Conservation (phyloP, 2,888 invertebrate species). For the Hemaris fuciformis region DNA sequence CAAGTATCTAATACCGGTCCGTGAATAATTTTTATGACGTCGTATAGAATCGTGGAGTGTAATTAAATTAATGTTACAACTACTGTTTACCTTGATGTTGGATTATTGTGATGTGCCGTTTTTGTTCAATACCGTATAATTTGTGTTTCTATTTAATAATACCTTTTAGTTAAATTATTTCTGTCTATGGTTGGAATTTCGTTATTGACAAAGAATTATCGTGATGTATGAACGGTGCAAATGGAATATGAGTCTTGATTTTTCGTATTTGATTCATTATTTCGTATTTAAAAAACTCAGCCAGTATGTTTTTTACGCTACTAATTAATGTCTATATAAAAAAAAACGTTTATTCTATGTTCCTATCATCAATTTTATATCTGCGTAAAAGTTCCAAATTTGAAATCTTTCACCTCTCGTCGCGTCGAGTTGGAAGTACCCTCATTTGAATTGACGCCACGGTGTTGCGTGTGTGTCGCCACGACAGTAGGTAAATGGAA, state of each 20-base stretch:
- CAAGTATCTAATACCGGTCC: neutral
- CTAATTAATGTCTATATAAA: too few species aligned
- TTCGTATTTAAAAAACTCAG: too few species aligned
- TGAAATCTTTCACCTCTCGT: neutral
- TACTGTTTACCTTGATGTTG: conserved; percentile 9
- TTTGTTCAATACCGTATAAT: neutral
- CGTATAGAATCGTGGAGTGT: neutral
- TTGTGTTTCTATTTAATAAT: neutral
- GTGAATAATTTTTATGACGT: conserved; percentile 11
- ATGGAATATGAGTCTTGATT: too few species aligned
- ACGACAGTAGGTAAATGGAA: neutral
- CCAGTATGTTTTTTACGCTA: too few species aligned
- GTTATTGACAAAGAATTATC: too few species aligned
- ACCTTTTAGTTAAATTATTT: too few species aligned
- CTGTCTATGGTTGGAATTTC: too few species aligned
- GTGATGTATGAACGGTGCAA: too few species aligned
- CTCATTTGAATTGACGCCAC: neutral
- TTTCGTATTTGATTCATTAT: too few species aligned
- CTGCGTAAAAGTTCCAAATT: neutral
- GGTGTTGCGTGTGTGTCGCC: neutral
- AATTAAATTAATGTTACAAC: conserved; percentile 7
- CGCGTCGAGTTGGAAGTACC: neutral
- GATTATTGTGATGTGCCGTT: neutral
- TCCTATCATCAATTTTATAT: too few species aligned
- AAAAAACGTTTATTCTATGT: too few species aligned